A percentile compares a stretch with the other conserved stretches of the same genome.
Conservation (phyloP, 2,797 vertebrate species). For the Typhlichthys subterraneus region DNA sequence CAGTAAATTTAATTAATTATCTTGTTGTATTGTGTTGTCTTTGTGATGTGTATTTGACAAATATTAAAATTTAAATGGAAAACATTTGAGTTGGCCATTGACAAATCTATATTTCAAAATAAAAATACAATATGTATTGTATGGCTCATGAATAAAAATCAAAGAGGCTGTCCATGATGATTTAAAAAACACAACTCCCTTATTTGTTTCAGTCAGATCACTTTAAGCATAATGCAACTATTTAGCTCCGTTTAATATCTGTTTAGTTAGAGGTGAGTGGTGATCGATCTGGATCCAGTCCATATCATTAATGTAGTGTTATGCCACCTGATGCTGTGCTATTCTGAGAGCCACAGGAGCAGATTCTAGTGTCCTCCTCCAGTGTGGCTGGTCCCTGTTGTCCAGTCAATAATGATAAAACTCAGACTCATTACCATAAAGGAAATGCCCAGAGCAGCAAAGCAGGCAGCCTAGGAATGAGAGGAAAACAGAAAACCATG, state of each 20-base stretch:
- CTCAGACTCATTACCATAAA: slow-evolving; percentile 98
- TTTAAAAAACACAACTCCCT: slow-evolving; percentile 3
- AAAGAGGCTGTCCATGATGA: slow-evolving; percentile 11
- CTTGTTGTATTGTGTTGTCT: too few relatives aligned
- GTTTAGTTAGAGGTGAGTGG: slow-evolving; percentile 4
- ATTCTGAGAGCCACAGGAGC: slow-evolving; percentile 17
- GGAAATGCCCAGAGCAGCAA: slow-evolving; percentile 87
- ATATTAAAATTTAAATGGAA: too few relatives aligned
- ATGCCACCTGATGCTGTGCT: neutral
- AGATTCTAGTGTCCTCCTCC: slow-evolving; percentile 86
- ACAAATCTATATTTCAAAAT: neutral
- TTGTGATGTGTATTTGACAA: too few relatives aligned
- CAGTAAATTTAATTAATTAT: slow-evolving; percentile 6
- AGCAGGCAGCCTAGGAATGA: slow-evolving; percentile 84
- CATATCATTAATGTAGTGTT: too few relatives aligned
- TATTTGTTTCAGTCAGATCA: slow-evolving; percentile 30
- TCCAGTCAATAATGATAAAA: slow-evolving; percentile 96
- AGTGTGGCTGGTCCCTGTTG: slow-evolving; percentile 73
- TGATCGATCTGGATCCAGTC: too few relatives aligned
- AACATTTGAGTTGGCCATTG: neutral
- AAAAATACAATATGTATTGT: slow-evolving; percentile 2
- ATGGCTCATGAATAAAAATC: slow-evolving; percentile 20
- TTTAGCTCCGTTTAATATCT: neutral
- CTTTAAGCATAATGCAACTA: too few relatives aligned
- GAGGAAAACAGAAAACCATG: neutral